Evolutionary conservation across 2,797 vertebrate genomes (phyloP), one percentile per base, ranked within the genome.

Genomic region (Leptoclinus maculatus): DNA sequence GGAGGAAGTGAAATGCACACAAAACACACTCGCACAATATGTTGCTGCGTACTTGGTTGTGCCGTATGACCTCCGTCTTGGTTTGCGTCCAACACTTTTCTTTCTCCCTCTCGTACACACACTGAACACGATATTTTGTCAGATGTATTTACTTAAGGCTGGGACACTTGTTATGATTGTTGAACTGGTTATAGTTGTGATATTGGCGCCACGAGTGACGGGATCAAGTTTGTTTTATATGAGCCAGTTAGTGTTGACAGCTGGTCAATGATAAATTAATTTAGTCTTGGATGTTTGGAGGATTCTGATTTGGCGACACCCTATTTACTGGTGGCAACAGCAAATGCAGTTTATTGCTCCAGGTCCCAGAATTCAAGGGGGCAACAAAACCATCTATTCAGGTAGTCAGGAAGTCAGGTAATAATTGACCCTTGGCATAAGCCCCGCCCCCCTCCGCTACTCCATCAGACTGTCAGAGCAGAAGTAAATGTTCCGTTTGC

Each of bases 11-110:
- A 79, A 73, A 63, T 2, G 3, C 53, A 56, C 58, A 56, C 66
- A 77, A 38, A 32, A 78, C 74, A 74, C 25, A 13, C 49, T 68
- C 74, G 16, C 43, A 45, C 43, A 72, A 41, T 64, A n/a, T 60
- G 73, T 29, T 25, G 17, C 27, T 9, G 66, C 39, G 38, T 17
- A 19, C 60, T 25, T 54, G 49, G 72, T 58, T 11, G 21, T 47
- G 54, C 16, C 25, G 6, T 12, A 2, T 39, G 47, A 71, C 62
- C 67, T 64, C 29, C 32, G 7, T 72, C 25, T 77, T 71, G 51
- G 63, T 70, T 54, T 58, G 17, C 0, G 0, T 73, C 59, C 73
- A 7, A 34, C 32, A 34, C 60, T 10, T 14, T 64, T 65, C 1
- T 9, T 36, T 66, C 47, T 9, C n/a, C 29, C 25, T 41, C 41